Evolutionary conservation across 1,140 invertebrate genomes (phyloP).

Genomic region (Pachyrhynchus sulphureomaculatus): DNA sequence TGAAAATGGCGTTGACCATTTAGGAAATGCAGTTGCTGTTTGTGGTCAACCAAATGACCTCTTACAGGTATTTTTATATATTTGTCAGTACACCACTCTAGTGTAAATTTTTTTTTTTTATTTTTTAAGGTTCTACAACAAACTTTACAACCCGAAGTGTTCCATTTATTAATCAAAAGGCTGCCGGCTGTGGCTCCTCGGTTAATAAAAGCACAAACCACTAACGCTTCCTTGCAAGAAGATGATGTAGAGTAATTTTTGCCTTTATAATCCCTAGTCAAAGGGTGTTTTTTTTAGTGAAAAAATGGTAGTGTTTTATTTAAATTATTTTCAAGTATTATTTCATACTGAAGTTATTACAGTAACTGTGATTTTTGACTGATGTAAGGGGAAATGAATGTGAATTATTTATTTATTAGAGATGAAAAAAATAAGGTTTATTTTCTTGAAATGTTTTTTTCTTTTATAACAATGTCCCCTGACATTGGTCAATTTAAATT

Average conservation of each 20-base stretch:
- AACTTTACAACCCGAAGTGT: conserved; percentile 89
- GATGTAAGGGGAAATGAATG: too few relatives aligned
- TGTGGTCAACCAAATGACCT: conserved; percentile 93
- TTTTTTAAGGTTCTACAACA: conserved; percentile 60
- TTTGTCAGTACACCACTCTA: too few relatives aligned
- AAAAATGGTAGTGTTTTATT: conserved; percentile 1
- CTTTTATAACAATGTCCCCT: too few relatives aligned
- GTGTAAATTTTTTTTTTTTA: too few relatives aligned
- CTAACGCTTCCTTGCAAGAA: conserved; percentile 43
- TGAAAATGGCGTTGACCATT: conserved; percentile 89
- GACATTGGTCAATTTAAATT: too few relatives aligned
- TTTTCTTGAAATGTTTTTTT: too few relatives aligned
- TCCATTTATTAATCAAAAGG: conserved; percentile 81
- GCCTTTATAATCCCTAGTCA: conserved; percentile 26
- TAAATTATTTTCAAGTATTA: not conserved
- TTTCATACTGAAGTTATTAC: not conserved
- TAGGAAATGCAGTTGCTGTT: conserved; percentile 92
- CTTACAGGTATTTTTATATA: conserved; percentile 70
- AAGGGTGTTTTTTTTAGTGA: conserved; percentile 29
- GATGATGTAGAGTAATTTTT: conserved; percentile 50
- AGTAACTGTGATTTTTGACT: not conserved
- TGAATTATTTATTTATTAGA: too few relatives aligned
- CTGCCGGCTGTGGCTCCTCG: conserved; percentile 64
- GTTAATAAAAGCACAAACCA: conserved; percentile 41
- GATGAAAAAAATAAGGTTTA: too few relatives aligned